Evolutionary conservation across 1,140 invertebrate species (phyloP), one percentile per base, ranked within the genome.

Genomic region (Drosophila nigrodunni): DNA sequence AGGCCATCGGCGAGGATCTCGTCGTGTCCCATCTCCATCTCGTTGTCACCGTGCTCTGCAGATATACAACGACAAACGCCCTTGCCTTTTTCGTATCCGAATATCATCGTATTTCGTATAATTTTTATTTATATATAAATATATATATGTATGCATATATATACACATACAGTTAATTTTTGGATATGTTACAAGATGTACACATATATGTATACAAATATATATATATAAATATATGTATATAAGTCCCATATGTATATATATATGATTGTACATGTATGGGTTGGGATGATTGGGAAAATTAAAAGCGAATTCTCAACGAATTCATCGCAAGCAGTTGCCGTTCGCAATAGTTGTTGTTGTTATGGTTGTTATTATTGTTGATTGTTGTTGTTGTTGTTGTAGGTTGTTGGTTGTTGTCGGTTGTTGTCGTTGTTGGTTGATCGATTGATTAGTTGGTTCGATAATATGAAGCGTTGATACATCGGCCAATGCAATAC

Each of bases 1-100:
- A 97, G 95, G 34, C 96, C 96, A 93, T 98, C 97, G 58, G 96
- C 96, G 69, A 97, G 94, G 79, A 96, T 95, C 89, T 96, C 95
- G 93, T 97, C 96, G 49, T 94, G 94, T 57, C 94, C 94, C 78
- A 95, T 93, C 85, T 95, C 95, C 77, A 94, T 92, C 81, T 94
- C 94, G 91, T 94, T 94, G 92, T 94, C 94, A 44, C 93, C 93
- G 58, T 94, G 93, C 79, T 95, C 94, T 95, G 94, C 93, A 92
- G 94, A 94, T 92, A 95, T 94, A 94, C 94, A 95, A 93, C 94
- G 94, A 93, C 94, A 92, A 88, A 92, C 88, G 86, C 91, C 88
- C 76, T 92, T 92, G 91, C 92, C 92, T 92, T 92, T 87, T 92
- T 88, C 85, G 92, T 91, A 91, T 92, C 89, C 91, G 74, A 85